Conservation (phyloP, 2,888 invertebrate genomes). For the Andrena haemorrhoa region DNA sequence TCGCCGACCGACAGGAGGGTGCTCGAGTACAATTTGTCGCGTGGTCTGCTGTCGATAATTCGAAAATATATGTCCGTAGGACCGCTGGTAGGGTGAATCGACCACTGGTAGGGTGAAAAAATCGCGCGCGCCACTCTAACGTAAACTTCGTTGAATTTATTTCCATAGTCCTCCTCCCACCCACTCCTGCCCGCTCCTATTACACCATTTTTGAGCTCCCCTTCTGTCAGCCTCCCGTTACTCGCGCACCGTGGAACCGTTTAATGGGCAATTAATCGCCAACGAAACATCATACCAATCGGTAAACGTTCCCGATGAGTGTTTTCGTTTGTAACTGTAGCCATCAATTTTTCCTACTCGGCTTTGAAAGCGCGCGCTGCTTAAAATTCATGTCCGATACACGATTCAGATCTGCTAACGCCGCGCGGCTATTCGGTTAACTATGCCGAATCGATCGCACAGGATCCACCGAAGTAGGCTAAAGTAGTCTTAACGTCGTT, state of each 20-base stretch:
- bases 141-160: slow-evolving; percentile 42
- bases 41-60: slow-evolving; percentile 76
- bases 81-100: slow-evolving; percentile 54
- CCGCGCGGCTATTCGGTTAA: slow-evolving; percentile 12
- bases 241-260: not conserved
- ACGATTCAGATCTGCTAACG: slow-evolving; percentile 13
- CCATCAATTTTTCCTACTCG: too few species aligned
- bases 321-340: too few species aligned
- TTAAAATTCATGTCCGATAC: slow-evolving; percentile 23
- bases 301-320: too few species aligned
- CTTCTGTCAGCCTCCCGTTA: slow-evolving; percentile 15
- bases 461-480: slow-evolving; percentile 43
- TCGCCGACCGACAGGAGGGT: slow-evolving; percentile 67
- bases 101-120: slow-evolving; percentile 39
- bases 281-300: not conserved
- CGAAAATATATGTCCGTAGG: slow-evolving; percentile 73
- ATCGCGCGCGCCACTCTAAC: slow-evolving; percentile 14
- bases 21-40: slow-evolving; percentile 74
- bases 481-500: slow-evolving; percentile 44
- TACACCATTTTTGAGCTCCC: slow-evolving; percentile 5
- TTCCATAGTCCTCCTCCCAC: not conserved
- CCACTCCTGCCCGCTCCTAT: not conserved
- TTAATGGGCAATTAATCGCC: slow-evolving; percentile 13
- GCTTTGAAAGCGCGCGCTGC: not conserved
- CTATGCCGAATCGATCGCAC: slow-evolving; percentile 21